Percentiles rank a stretch among this genome's conserved stretches.
Evolutionary conservation across 2,888 invertebrate species (phyloP).

Genomic region (Epiblema foenella): DNA sequence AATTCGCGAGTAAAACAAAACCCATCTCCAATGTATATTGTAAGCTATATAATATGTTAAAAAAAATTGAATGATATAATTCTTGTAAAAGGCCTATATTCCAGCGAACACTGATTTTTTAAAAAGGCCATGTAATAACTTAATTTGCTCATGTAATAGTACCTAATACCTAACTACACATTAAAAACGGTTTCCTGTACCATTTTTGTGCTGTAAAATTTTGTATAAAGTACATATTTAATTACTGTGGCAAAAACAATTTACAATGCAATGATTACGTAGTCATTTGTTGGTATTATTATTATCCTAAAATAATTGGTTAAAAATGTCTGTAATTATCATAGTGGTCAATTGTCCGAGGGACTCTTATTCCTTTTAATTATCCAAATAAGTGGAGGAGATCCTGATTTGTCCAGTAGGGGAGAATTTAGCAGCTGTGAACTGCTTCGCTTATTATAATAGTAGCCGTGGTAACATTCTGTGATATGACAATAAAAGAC

Average conservation of each 20-base stretch:
- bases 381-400: constrained; percentile 33
- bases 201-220: constrained; percentile 26
- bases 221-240: constrained; percentile 21
- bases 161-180: constrained; percentile 13
- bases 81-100: constrained; percentile 30
- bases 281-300: constrained; percentile 19
- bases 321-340: constrained; percentile 30
- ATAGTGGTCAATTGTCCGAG: constrained; percentile 28
- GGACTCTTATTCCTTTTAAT: constrained; percentile 27
- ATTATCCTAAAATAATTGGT: constrained; percentile 27
- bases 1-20: constrained; percentile 28
- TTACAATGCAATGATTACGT: not conserved
- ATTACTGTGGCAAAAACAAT: constrained; percentile 11
- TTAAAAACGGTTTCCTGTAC: constrained; percentile 30
- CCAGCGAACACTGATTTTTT: constrained; percentile 27
- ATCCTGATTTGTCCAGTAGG: constrained; percentile 49
- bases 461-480: constrained; percentile 56
- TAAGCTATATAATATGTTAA: constrained; percentile 19
- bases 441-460: constrained; percentile 61
- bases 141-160: constrained; percentile 24
- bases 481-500: constrained; percentile 78
- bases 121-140: constrained; percentile 14
- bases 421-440: constrained; percentile 61
- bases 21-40: constrained; percentile 19
- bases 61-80: constrained; percentile 15